These are phyloP conservation scores for Phoeniculus purpureus DNA, from an alignment of 2,797 vertebrate species.

Conservation along the genomic window DNA sequence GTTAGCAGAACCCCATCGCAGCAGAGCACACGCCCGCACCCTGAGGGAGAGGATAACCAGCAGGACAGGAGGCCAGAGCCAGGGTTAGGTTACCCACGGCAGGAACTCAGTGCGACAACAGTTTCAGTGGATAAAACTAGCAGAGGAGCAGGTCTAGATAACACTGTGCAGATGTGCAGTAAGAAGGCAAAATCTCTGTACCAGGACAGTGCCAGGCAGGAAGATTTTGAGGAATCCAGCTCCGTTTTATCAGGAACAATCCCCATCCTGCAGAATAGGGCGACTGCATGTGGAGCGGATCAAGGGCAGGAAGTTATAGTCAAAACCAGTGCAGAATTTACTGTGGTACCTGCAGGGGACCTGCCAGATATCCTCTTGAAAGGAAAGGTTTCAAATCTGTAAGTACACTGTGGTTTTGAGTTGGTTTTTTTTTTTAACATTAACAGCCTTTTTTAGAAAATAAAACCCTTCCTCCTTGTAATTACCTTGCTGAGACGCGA, in stretches of 20 bases:
- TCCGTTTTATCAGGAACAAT: not conserved
- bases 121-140: not conserved
- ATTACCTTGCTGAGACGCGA: constrained; percentile 8
- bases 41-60: not conserved
- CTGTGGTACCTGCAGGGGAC: constrained; percentile 48
- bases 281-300: not conserved
- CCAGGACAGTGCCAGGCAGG: not conserved
- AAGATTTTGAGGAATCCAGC: not conserved
- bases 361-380: not conserved
- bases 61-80: not conserved
- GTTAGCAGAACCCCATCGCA: not conserved
- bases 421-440: not conserved
- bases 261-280: not conserved
- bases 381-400: constrained; percentile 50
- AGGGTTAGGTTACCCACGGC: not conserved
- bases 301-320: constrained; percentile 53
- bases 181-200: not conserved
- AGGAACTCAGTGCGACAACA: not conserved
- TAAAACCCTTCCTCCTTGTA: not conserved
- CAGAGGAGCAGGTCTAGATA: not conserved
- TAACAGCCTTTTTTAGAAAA: not conserved
- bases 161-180: not conserved
- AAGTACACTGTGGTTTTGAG: not conserved
- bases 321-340: constrained; percentile 59
- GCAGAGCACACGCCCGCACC: not conserved